Conservation (phyloP, 2,113 vertebrate species). For the Eulacestoma nigropectus region DNA sequence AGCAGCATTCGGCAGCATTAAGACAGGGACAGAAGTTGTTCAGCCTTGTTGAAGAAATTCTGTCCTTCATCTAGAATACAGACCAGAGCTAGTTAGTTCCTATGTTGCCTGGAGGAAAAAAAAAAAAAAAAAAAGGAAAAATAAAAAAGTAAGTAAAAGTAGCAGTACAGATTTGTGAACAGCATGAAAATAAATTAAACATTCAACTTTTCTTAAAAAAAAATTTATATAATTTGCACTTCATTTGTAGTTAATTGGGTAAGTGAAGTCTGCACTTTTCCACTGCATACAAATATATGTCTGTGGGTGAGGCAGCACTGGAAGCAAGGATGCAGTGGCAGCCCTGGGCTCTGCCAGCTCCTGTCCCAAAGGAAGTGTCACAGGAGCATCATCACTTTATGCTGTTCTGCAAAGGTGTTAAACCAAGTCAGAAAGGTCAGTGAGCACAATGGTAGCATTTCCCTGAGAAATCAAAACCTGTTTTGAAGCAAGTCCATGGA, state of each 20-base stretch:
- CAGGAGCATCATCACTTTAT: not conserved
- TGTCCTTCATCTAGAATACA: not conserved
- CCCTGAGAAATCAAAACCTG: not conserved
- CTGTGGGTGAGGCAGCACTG: not conserved
- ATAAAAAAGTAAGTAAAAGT: not conserved
- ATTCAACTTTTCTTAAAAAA: not conserved
- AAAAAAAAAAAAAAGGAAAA: not conserved
- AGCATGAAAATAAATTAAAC: not conserved
- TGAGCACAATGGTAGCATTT: rapidly evolving
- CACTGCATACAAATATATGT: rapidly evolving
- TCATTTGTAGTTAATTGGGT: not conserved
- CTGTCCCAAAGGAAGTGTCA: not conserved
- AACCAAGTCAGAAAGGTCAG: not conserved
- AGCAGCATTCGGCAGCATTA: rapidly evolving
- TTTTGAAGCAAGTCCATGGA: not conserved
- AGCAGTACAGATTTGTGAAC: not conserved
- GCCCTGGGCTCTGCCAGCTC: not conserved
- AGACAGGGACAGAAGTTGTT: not conserved
- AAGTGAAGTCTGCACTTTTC: not conserved
- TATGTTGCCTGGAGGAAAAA: not conserved
- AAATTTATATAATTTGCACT: not conserved
- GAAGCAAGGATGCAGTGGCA: not conserved
- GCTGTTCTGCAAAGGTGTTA: not conserved
- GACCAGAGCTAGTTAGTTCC: not conserved
- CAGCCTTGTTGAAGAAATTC: not conserved